These are phyloP conservation scores for Eugnorisma glareosa DNA, from an alignment of 2,888 invertebrate species.

Conservation along the genomic window DNA sequence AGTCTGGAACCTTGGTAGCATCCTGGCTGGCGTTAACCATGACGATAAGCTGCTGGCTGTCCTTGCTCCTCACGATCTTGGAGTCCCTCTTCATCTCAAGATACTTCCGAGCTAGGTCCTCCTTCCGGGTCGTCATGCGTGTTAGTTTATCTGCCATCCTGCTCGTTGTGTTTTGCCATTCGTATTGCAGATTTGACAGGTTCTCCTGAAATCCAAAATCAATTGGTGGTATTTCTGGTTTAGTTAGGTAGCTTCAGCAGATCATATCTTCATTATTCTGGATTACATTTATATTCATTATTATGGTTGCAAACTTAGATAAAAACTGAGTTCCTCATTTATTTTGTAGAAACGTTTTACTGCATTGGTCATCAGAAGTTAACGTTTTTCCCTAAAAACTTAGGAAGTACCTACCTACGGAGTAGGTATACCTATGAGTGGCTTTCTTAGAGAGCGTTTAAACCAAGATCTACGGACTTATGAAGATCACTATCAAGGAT, in stretches of 20 bases:
- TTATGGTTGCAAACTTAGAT: too few relatives aligned
- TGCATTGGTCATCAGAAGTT: too few relatives aligned
- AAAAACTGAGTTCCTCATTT: too few relatives aligned
- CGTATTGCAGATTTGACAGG: conserved; percentile 86
- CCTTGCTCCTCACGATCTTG: conserved; percentile 85
- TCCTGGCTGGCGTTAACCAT: conserved; percentile 92
- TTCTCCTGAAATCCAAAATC: conserved; percentile 74
- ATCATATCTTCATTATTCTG: not conserved
- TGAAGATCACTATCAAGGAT: too few relatives aligned
- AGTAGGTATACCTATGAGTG: too few relatives aligned
- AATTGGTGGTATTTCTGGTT: not conserved
- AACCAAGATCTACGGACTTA: too few relatives aligned
- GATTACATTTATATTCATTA: too few relatives aligned
- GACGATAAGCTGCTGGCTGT: conserved; percentile 89
- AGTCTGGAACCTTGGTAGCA: conserved; percentile 84
- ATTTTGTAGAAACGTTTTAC: too few relatives aligned
- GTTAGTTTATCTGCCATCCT: conserved; percentile 84
- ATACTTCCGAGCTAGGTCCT: conserved; percentile 85
- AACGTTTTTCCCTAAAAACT: too few relatives aligned
- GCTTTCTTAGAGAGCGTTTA: too few relatives aligned
- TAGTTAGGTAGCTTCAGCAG: not conserved
- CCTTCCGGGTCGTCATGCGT: conserved; percentile 86
- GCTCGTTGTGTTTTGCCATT: conserved; percentile 85
- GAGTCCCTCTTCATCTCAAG: conserved; percentile 89
- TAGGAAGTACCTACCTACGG: too few relatives aligned